Base-by-base conservation (phyloP, 2,888 invertebrate genomes). In the Acronicta alni region DNA sequence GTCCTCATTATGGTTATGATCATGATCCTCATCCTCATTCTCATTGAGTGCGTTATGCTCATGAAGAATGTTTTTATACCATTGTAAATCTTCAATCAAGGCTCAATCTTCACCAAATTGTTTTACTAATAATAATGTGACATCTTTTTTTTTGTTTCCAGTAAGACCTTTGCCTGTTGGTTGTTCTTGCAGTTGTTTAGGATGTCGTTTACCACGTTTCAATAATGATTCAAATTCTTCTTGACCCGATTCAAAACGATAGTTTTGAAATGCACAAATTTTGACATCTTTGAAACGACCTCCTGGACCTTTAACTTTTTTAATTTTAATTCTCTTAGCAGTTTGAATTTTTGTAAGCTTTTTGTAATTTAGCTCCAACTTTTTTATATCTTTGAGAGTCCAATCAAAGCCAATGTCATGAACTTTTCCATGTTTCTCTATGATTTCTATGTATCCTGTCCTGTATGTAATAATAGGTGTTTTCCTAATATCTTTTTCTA, bases 1-100 rank as follows among this genome's bases (percentile, higher is more conserved):
- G 39, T 57, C 56, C 48, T 48, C 49, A 41, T 51, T 51, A 51
- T 51, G 51, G 30, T 51, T 41, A 41, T 51, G 51, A 51, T 42
- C 55, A 55, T 47, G 55, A 55, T 55, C 55, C 44, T 49, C 20
- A 49, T 49, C 38, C 53, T 46, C 39, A 39, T 39, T 17, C 54
- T 56, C 56, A 56, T 48, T 56, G 42, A 46, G 14, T 42, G 48
- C 23, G 23, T 23, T 56, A 47, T 43, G 43, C 43, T 56, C 56
- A 56, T 56, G 48, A 48, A 48, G 56, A 56, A 57, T 57, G 35
- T 57, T 57, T 57, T 57, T 49, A 56, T 57, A 57, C 57, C 57
- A 49, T 44, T 44, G 49, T 49, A 57, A 49, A 49, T 57, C 57
- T 44, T 57, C 44, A 39, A 57, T 57, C 43, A 7, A 49, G 37